Evolutionary conservation across 2,113 vertebrate genomes (phyloP), one percentile per base, ranked within the genome.

Genomic region (Lepus americanus): DNA sequence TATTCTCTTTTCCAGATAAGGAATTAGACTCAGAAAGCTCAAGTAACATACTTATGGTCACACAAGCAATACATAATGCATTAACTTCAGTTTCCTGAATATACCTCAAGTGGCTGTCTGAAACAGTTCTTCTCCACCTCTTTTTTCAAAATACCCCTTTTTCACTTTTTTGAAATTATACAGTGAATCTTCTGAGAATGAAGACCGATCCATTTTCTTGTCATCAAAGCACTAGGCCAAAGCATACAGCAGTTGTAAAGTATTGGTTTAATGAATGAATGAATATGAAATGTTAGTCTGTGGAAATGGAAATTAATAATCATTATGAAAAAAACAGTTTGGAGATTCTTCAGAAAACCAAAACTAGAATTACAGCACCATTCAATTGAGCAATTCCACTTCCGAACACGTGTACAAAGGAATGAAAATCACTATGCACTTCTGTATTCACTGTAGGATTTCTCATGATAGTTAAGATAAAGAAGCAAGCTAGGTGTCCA

Each of bases 261-360:
- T 27, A 29, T 3, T 86, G 13, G 11, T 69, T 86, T 87, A 51
- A 70, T 87, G 29, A 89, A 89, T n/a, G 12, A 1, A 69, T 73
- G 36, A 53, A 49, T 36, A n/a, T 77, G 87, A 89, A 93, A 92
- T 53, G 84, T 27, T 69, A 61, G 39, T 77, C 36, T 14, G 63
- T 88, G 44, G 59, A 73, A 66, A 66, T 82, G 20, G 19, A 74
- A 74, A 66, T 29, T 59, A 72, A 73, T 9, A 22, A 17, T 20
- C n/a, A 16, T 59, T 67, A 49, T 49, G 44, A 44, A 29, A 53
- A 74, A 67, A 63, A 33, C 59, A 73, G 29, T 25, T 11, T 19
- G 23, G 36, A 5, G 12, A 6, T 2, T 81, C 29, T 44, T n/a
- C 16, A 72, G 67, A 49, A 61, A 61, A 72, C 9, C 27, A 9